These are phyloP conservation scores for Augochlora pura DNA, from an alignment of 1,140 invertebrate species.

Conservation along the genomic window DNA sequence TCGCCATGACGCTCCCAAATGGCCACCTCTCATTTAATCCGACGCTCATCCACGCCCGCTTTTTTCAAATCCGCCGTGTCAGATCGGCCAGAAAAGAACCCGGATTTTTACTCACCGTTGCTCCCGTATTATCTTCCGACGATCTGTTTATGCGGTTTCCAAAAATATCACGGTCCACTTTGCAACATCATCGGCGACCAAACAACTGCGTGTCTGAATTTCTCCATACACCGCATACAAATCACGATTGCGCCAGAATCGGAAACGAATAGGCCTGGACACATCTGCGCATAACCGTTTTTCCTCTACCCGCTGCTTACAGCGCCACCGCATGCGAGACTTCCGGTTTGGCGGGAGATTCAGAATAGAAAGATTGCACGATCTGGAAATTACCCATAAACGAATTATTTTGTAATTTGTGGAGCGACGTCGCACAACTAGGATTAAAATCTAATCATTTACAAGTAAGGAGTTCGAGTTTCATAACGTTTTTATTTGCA, in stretches of 20 bases:
- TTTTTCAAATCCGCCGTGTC: conserved; percentile 23
- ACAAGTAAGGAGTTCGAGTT: conserved; percentile 11
- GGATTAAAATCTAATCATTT: not conserved
- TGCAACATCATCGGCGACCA: conserved; percentile 50
- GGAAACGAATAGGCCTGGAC: conserved; percentile 30
- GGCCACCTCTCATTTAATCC: conserved; percentile 50
- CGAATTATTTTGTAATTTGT: too few relatives aligned
- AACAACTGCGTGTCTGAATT: conserved; percentile 44
- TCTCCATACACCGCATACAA: conserved; percentile 34
- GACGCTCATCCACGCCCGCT: conserved; percentile 41
- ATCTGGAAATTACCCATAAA: too few relatives aligned
- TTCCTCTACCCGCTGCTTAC: not conserved
- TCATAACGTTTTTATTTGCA: conserved; percentile 19
- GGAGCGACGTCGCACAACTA: too few relatives aligned
- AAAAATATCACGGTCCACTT: conserved; percentile 46
- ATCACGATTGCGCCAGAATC: conserved; percentile 40
- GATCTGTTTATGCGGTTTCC: conserved; percentile 53
- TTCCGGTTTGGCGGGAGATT: conserved; percentile 25
- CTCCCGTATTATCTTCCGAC: conserved; percentile 54
- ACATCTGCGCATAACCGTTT: conserved; percentile 19
- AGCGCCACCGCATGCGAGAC: not conserved
- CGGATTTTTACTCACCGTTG: conserved; percentile 56
- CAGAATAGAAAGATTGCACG: not conserved
- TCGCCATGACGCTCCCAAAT: conserved; percentile 66
- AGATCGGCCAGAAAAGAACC: conserved; percentile 33